Base-by-base conservation (phyloP, 1,140 invertebrate genomes). In the Luehdorfia chinensis region DNA sequence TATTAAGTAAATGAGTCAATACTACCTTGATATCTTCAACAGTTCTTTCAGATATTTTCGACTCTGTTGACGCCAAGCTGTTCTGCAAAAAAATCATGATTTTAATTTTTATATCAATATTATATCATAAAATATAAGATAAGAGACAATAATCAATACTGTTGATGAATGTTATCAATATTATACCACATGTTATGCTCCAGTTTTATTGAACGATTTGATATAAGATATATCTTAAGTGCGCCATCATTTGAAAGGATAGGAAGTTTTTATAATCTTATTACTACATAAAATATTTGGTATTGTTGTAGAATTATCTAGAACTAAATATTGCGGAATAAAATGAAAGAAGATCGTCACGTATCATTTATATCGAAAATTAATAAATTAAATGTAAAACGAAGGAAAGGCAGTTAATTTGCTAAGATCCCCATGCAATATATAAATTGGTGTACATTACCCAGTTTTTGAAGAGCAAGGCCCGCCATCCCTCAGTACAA, bases 21-120 rank as follows among this genome's bases (percentile, higher is more conserved):
- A n/a, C n/a, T 61, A 79, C 79, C 71, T 77, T 80, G 43, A 84
- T 72, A 55, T 84, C 79, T 56, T 84, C 79, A 58, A 84, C 63
- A 43, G 73, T 55, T 57, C 75, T 68, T 44, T 84, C 79, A 4
- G 63, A 58, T 9, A 66, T 61, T 60, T 84, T 80, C 12, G 68
- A 47, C 54, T 84, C 79, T 4, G 71, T 58, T 18, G 76, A 72
- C 16, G 73, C 50, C 51, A 73, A 51, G 41, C 67, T 66, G 57
- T 59, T 80, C 75, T 78, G 58, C 25, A 60, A 75, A 57, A 27
- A 57, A 60, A 60, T 39, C 33, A 47, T 44, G 16, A 51, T 14
- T 39, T 33, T 30, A 34, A 41, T 39, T 49, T 14, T 50, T 37
- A 33, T 25, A 48, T 33, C 27, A 36, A 44, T 4, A 23, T 14